phyloP scores from a whole-genome alignment of 1,140 invertebrate genomes.

The Leptoteleia sp. region DNA sequence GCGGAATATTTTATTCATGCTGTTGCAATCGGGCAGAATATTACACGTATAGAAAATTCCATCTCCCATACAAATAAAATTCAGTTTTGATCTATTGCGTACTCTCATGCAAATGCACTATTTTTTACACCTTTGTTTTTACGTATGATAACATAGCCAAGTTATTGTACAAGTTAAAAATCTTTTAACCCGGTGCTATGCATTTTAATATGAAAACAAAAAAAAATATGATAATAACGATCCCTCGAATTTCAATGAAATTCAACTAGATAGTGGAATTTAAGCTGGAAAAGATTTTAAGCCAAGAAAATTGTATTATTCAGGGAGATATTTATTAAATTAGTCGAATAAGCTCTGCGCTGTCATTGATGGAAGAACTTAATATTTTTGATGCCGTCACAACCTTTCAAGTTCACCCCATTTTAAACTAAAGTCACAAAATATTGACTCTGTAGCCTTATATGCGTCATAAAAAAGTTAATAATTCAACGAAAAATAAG shows the following conservation, averaged over 20 bases:
- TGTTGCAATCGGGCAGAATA: background rate
- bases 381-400: no score
- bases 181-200: background rate
- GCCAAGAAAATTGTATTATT: constrained; percentile 7
- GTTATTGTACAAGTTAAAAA: constrained; percentile 5
- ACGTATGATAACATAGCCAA: background rate
- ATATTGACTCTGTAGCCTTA: no score
- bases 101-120: background rate
- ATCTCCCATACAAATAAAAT: constrained; percentile 23
- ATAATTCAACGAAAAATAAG: no score
- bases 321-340: background rate
- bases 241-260: constrained; percentile 10
- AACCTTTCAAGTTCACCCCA: no score
- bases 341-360: background rate
- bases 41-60: constrained; percentile 3
- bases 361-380: no score
- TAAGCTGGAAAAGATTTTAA: background rate
- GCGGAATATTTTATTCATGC: constrained; percentile 31
- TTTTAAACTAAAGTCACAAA: no score
- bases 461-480: no score
- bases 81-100: constrained; percentile 19
- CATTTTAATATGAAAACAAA: background rate
- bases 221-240: no score
- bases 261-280: no score
- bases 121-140: constrained; percentile 8